Base-by-base conservation (phyloP, 2,888 invertebrate genomes). In the Trichopria drosophilae region DNA sequence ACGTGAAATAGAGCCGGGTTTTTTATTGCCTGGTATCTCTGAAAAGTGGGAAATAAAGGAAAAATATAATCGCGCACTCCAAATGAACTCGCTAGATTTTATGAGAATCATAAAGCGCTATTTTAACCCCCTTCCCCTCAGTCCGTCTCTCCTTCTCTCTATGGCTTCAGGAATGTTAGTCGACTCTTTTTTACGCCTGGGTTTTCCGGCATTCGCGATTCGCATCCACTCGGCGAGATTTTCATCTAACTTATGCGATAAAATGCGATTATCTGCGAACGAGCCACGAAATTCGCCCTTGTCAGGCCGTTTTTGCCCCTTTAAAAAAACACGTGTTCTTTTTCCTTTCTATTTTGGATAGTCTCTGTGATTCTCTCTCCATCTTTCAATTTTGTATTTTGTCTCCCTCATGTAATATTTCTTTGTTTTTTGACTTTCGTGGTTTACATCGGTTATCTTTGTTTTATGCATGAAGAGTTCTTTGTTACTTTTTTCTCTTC, bases 221-320 rank as follows among this genome's bases (percentile, higher is more conserved):
- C 29, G 24, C 22, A 50, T 44, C 22, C 31, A 7, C 36, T 13
- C 12, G 35, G 34, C 42, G 53, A 60, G 59, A 63, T 63, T 64
- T 61, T 61, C 65, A 67, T 67, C 61, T 59, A 63, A 63, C 62
- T 64, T 64, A 47, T 45, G 52, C 58, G 57, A 57, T 60, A 62
- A 63, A 63, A 55, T 44, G 47, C 57, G 61, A 63, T 60, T 63
- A 59, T 60, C 53, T 45, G 37, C 47, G 37, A 53, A 60, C 51
- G 19, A 42, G 43, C 31, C 24, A 16, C 15, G 6, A 20, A 42
- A 40, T 47, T 22, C 28, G 12, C 23, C 16, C 9, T 5, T 36
- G 29, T 22, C 3, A 6, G 20, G 16, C 15, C 20, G 31, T 35
- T 24, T 41, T 24, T 13, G 18, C 18, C 15, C 18, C 22, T 18